phyloP scores from a whole-genome alignment of 2,797 vertebrate genomes.

The Scolopax bukidnonensis region DNA sequence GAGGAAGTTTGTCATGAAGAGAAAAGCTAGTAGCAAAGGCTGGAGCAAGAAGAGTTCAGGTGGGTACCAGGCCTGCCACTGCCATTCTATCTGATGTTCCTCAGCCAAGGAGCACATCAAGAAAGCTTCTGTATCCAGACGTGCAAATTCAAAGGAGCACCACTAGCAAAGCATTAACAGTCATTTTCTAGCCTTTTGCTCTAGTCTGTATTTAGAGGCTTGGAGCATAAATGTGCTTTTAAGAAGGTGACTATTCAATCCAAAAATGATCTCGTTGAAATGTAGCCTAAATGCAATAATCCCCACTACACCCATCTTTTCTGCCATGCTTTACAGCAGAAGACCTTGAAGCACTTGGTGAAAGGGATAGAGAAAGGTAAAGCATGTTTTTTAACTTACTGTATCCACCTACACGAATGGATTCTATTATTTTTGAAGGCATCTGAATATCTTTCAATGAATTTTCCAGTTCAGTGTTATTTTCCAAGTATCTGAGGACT shows the following conservation, averaged over 20 bases:
- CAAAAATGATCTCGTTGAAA: background rate
- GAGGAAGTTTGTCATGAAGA: background rate
- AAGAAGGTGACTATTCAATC: background rate
- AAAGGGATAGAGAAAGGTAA: background rate
- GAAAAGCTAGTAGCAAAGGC: conserved; percentile 15
- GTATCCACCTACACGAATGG: conserved; percentile 79
- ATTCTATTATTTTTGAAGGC: conserved; percentile 84
- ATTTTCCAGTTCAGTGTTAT: conserved; percentile 85
- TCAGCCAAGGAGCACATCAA: background rate
- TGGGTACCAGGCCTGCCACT: background rate
- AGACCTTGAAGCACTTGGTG: background rate
- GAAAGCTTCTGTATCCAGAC: background rate
- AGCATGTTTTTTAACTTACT: conserved; percentile 79
- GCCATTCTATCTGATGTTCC: background rate
- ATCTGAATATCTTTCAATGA: conserved; percentile 86
- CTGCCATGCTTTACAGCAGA: background rate
- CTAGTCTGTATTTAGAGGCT: background rate
- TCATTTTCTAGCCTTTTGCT: background rate
- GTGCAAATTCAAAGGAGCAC: background rate
- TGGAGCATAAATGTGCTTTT: rapidly evolving
- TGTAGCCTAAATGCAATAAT: background rate
- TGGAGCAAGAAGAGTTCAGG: conserved; percentile 1
- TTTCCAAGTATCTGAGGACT: conserved; percentile 81
- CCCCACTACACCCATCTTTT: background rate
- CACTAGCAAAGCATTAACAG: background rate